Conservation (phyloP, 2,113 vertebrate genomes). For the Micronycteris hirsuta region DNA sequence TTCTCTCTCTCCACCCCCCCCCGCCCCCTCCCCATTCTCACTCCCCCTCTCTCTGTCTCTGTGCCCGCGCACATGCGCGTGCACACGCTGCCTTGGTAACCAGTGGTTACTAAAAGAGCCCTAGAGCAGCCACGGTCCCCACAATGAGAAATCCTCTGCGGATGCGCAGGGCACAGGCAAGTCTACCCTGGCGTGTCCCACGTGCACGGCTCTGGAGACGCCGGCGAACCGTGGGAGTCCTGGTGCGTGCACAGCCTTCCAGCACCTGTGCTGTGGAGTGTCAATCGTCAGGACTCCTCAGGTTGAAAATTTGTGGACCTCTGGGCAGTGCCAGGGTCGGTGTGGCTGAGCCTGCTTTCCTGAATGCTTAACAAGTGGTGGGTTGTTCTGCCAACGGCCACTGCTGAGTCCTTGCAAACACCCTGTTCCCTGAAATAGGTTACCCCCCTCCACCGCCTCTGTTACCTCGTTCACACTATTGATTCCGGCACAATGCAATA, state of each 20-base stretch:
- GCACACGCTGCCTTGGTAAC: neutral
- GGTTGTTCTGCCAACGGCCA: neutral
- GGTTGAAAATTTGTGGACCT: neutral
- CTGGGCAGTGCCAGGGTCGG: neutral
- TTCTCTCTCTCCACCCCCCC: rapidly evolving
- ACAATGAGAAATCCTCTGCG: neutral
- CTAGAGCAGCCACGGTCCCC: neutral
- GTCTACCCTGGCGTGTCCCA: rapidly evolving
- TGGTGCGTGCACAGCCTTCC: neutral
- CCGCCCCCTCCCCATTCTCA: rapidly evolving
- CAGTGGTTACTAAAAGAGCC: neutral
- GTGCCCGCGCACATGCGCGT: neutral
- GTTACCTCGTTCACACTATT: neutral
- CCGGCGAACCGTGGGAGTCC: rapidly evolving
- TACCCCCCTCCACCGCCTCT: neutral
- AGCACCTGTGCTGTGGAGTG: rapidly evolving
- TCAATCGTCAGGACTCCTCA: neutral
- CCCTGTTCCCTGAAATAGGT: constrained; percentile 44
- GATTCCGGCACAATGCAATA: constrained; percentile 15
- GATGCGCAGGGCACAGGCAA: rapidly evolving
- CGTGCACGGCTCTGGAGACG: rapidly evolving
- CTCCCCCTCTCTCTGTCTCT: neutral
- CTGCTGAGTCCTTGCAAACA: constrained; percentile 2
- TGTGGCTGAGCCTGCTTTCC: neutral
- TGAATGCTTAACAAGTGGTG: neutral